Evolutionary conservation across 2,797 vertebrate species (phyloP).

Genomic region (Manis crassicaudata): DNA sequence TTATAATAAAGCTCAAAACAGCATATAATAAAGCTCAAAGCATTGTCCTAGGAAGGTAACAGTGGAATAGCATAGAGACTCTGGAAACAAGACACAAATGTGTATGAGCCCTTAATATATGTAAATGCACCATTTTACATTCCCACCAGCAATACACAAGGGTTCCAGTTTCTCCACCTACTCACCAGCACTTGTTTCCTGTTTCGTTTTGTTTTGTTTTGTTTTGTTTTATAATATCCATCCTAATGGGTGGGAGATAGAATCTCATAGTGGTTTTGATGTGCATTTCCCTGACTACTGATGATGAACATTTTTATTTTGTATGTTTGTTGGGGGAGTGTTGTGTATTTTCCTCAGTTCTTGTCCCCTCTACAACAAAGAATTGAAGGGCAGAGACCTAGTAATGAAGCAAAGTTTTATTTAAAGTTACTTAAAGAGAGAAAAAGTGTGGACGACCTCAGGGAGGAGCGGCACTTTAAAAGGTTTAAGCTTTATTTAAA

Average conservation of each 20-base stretch:
- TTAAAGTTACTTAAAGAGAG: no score
- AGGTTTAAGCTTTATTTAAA: no score
- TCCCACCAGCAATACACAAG: not conserved
- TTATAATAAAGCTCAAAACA: not conserved
- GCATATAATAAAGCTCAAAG: not conserved
- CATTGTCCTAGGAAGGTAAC: not conserved
- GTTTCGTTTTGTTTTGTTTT: not conserved
- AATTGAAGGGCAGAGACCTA: no score
- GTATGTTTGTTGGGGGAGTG: not conserved
- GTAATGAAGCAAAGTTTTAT: no score
- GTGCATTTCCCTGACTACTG: not conserved
- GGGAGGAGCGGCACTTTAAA: no score
- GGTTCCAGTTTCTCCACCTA: not conserved
- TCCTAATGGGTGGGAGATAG: not conserved
- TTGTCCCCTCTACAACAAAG: no score
- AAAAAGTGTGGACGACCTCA: no score
- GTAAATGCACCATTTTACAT: not conserved
- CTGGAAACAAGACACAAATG: constrained; percentile 1
- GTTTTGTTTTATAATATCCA: not conserved
- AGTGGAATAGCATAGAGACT: not conserved
- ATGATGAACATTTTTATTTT: not conserved
- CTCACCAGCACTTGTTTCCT: not conserved
- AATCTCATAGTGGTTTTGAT: not conserved
- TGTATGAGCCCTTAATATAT: not conserved
- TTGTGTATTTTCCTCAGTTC: no score